A percentile compares a stretch with the other conserved stretches of the same genome.
These are phyloP conservation scores for Leptopilina drosophilae DNA, from an alignment of 2,888 invertebrate genomes.

Conservation along the genomic window DNA sequence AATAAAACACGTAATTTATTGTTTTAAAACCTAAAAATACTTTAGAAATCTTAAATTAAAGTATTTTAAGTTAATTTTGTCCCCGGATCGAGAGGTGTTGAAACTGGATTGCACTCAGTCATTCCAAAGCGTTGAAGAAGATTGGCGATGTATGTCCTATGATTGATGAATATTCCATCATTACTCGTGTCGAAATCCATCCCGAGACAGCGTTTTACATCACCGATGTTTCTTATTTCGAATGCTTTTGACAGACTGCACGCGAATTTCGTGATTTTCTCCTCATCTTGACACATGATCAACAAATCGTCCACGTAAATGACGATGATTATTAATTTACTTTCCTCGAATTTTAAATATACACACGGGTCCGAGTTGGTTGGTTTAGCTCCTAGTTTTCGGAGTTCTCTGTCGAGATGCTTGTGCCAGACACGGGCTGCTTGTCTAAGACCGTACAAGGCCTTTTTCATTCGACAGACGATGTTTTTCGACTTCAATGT, in stretches of 20 bases:
- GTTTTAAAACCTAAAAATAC: too few species aligned
- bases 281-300: neutral
- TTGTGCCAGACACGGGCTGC: slow-evolving; percentile 21
- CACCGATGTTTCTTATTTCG: slow-evolving; percentile 34
- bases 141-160: neutral
- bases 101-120: neutral
- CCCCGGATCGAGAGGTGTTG: too few species aligned
- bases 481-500: neutral
- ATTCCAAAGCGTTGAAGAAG: neutral
- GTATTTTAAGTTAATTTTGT: too few species aligned
- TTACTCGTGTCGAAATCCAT: slow-evolving; percentile 33
- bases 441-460: slow-evolving; percentile 32
- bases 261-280: neutral
- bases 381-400: slow-evolving; percentile 5
- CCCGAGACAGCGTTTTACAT: slow-evolving; percentile 29
- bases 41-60: too few species aligned
- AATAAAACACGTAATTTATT: too few species aligned
- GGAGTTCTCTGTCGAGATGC: slow-evolving; percentile 1
- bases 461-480: slow-evolving; percentile 38
- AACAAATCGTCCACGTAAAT: neutral
- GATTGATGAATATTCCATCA: slow-evolving; percentile 29
- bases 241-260: slow-evolving; percentile 11
- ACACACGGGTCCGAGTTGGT: slow-evolving; percentile 22
- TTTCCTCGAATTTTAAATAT: neutral
- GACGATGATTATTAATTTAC: neutral